Conservation (phyloP, 2,113 vertebrate genomes). For the Eurystomus gularis region DNA sequence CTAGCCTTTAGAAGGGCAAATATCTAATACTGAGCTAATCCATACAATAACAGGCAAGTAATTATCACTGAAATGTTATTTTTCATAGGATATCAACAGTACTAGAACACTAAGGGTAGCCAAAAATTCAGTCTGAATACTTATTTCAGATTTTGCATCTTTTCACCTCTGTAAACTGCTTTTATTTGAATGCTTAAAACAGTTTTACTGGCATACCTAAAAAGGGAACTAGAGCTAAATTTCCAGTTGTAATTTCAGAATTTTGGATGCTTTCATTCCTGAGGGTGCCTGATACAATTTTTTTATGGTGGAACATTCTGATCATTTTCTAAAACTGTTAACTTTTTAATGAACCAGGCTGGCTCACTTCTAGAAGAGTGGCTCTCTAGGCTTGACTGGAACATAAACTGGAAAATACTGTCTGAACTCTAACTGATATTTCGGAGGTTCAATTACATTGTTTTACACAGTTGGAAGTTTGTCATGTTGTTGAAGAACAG, state of each 20-base stretch:
- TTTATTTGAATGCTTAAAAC: not conserved
- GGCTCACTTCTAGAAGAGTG: not conserved
- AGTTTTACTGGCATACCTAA: not conserved
- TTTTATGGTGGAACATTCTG: not conserved
- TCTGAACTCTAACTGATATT: not conserved
- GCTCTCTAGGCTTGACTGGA: not conserved
- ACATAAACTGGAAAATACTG: not conserved
- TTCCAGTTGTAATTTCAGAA: not conserved
- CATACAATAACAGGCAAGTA: not conserved
- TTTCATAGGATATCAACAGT: not conserved
- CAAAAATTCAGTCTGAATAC: not conserved
- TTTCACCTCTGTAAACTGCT: not conserved
- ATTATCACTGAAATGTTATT: not conserved
- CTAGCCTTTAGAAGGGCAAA: not conserved
- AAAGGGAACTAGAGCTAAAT: not conserved
- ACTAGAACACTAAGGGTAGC: not conserved
- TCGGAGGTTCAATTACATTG: not conserved
- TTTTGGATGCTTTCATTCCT: not conserved
- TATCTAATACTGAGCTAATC: not conserved
- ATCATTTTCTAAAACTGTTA: not conserved
- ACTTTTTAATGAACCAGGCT: not conserved
- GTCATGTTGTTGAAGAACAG: not conserved
- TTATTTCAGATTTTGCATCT: not conserved
- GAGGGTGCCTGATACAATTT: not conserved
- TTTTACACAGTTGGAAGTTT: not conserved